These are phyloP conservation scores for Callitettix versicolor DNA, from an alignment of 1,140 invertebrate genomes.

Conservation along the genomic window DNA sequence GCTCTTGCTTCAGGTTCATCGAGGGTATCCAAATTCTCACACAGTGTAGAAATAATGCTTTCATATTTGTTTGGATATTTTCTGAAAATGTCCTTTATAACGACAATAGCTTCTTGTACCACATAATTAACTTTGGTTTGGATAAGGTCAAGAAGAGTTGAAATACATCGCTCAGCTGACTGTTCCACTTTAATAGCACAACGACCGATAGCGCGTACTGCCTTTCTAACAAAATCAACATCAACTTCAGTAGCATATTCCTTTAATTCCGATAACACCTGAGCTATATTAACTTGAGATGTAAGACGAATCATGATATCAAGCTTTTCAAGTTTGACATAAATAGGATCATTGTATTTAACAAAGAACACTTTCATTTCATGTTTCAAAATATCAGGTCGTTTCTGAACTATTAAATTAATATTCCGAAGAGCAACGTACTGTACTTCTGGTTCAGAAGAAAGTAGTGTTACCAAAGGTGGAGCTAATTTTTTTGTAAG, in stretches of 20 bases:
- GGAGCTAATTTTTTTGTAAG: slow-evolving; percentile 94
- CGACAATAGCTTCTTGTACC: slow-evolving; percentile 98
- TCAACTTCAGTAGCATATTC: slow-evolving; percentile 98
- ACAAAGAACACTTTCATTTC: slow-evolving; percentile 99
- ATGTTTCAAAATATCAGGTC: slow-evolving; percentile 96
- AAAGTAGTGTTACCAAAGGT: slow-evolving; percentile 94
- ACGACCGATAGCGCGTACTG: slow-evolving; percentile 93
- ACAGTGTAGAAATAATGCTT: slow-evolving; percentile 97
- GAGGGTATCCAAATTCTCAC: slow-evolving; percentile 96
- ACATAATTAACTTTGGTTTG: slow-evolving; percentile 99
- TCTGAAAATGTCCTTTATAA: slow-evolving; percentile 99
- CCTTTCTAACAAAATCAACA: slow-evolving; percentile 99
- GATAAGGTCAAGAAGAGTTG: slow-evolving; percentile 93
- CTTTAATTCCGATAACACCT: slow-evolving; percentile 96
- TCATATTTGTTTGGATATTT: slow-evolving; percentile 99
- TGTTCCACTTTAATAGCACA: slow-evolving; percentile 99
- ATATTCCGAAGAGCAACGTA: slow-evolving; percentile 97
- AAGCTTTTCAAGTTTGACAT: slow-evolving; percentile 97
- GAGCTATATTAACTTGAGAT: slow-evolving; percentile 94
- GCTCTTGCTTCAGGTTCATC: slow-evolving; percentile 98
- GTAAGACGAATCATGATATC: slow-evolving; percentile 99
- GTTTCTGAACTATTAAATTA: slow-evolving; percentile 98
- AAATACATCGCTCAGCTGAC: slow-evolving; percentile 95
- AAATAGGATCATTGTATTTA: slow-evolving; percentile 99
- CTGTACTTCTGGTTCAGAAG: slow-evolving; percentile 93